Evolutionary conservation across 1,140 invertebrate species (phyloP).

Genomic region (Bombus cullumanus): DNA sequence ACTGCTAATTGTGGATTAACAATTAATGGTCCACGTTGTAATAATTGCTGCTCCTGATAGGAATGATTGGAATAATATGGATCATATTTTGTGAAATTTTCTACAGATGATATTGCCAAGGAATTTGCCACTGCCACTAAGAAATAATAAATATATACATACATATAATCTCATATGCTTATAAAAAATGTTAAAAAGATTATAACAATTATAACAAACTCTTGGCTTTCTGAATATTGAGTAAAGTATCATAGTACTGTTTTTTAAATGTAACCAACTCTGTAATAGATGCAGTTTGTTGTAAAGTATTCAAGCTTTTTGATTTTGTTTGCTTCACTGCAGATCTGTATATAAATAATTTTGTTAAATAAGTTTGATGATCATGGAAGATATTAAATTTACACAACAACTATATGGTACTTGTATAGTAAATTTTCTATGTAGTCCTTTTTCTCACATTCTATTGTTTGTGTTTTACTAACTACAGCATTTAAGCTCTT

Average conservation of each 20-base stretch:
- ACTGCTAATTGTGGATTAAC: conserved; percentile 58
- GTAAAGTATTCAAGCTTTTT: conserved; percentile 45
- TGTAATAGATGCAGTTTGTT: conserved; percentile 49
- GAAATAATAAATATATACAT: conserved; percentile 36
- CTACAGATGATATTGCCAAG: conserved; percentile 61
- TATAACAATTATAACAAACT: conserved; percentile 57
- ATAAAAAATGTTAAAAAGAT: background rate
- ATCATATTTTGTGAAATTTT: conserved; percentile 59
- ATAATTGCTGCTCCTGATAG: conserved; percentile 69
- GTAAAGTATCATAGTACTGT: conserved; percentile 70
- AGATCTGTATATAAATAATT: conserved; percentile 34
- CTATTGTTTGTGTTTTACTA: background rate
- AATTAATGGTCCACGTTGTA: conserved; percentile 63
- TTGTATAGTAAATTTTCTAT: conserved; percentile 36
- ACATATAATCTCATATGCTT: conserved; percentile 22
- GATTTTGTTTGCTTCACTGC: conserved; percentile 25
- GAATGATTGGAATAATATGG: conserved; percentile 69
- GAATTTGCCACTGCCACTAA: conserved; percentile 73
- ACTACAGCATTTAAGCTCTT: conserved; percentile 22
- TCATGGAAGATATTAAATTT: conserved; percentile 21
- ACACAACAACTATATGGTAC: conserved; percentile 19
- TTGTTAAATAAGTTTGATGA: conserved; percentile 18
- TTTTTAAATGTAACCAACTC: conserved; percentile 67
- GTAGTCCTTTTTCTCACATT: conserved; percentile 20
- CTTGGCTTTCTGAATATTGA: conserved; percentile 71